Base-by-base conservation (phyloP, 2,113 vertebrate species). In the Lichenostomus cassidix region DNA sequence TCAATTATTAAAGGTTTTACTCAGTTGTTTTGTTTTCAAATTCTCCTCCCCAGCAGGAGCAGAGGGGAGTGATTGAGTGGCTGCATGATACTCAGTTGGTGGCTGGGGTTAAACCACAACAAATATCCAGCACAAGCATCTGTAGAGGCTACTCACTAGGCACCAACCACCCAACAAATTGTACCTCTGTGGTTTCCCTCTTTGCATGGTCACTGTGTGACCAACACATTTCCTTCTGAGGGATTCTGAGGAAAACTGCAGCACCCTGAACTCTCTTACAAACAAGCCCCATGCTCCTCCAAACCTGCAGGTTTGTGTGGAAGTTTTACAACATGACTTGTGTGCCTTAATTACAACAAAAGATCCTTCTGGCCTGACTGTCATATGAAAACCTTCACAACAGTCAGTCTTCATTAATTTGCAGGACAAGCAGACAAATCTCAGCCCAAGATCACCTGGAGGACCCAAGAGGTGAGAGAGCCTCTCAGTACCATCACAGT, bases 111-210 rank as follows among this genome's bases (percentile, higher is more conserved):
- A 41, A 75, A 35, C 33, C 20, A 31, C 9, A 24, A 3, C 6
- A 47, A 39, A 12, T 35, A 31, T 35, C 21, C 19, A 59, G 11
- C 13, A 69, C 12, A 53, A 28, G 5, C 37, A 28, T 10, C 13
- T 78, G 5, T 19, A 14, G 4, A 12, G 33, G 10, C 5, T 63
- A 1, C 12, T 84, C n/a, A 19, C 7, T 24, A 37, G 50, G 12
- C 29, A 29, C 5, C 27, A 63, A 22, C 2, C 29, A 78, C 11
- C 4, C 12, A 47, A 27, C 0, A 73, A 60, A 64, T 12, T 0
- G 23, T 16, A 25, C 2, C 12, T 12, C 6, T 19, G 15, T 27
- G 15, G 2, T 41, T 60, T 68, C 28, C 42, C 6, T 53, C 22
- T 55, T 33, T 46, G 1, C 24, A 14, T 69, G 23, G 7, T 37